Percentiles rank a stretch among this genome's conserved stretches.
These are phyloP conservation scores for Pollenia angustigena DNA, from an alignment of 2,888 invertebrate species.

Conservation along the genomic window DNA sequence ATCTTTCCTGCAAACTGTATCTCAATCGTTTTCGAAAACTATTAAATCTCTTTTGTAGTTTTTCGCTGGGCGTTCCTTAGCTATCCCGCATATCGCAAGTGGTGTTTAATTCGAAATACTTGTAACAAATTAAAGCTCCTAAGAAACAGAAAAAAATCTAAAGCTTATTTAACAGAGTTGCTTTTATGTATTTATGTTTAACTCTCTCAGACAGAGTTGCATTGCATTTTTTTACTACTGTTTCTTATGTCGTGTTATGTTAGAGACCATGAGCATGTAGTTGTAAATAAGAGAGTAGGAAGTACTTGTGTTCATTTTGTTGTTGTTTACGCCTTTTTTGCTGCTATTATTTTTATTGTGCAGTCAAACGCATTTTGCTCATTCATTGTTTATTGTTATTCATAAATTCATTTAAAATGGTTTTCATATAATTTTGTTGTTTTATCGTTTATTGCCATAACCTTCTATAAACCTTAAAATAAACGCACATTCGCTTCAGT, in stretches of 20 bases:
- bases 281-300: constrained; percentile 3
- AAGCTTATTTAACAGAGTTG: constrained; percentile 13
- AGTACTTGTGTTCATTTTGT: constrained; percentile 27
- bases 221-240: constrained; percentile 26
- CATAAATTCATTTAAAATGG: constrained; percentile 79
- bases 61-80: too few species aligned
- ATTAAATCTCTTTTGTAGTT: too few species aligned
- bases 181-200: constrained; percentile 26
- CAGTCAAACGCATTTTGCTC: constrained; percentile 69
- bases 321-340: constrained; percentile 26
- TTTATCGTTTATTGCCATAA: constrained; percentile 65
- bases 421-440: constrained; percentile 60
- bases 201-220: constrained; percentile 31
- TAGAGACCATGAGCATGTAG: constrained; percentile 1
- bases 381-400: constrained; percentile 77
- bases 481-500: constrained; percentile 42
- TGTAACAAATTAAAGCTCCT: constrained; percentile 14
- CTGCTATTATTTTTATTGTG: constrained; percentile 51
- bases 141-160: background rate
- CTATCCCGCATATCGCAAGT: background rate
- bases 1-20: too few species aligned
- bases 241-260: background rate
- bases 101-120: constrained; percentile 17
- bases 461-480: constrained; percentile 49
- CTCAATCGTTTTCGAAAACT: too few species aligned